phyloP scores from a whole-genome alignment of 1,140 invertebrate species.

The Ostrea edulis region DNA sequence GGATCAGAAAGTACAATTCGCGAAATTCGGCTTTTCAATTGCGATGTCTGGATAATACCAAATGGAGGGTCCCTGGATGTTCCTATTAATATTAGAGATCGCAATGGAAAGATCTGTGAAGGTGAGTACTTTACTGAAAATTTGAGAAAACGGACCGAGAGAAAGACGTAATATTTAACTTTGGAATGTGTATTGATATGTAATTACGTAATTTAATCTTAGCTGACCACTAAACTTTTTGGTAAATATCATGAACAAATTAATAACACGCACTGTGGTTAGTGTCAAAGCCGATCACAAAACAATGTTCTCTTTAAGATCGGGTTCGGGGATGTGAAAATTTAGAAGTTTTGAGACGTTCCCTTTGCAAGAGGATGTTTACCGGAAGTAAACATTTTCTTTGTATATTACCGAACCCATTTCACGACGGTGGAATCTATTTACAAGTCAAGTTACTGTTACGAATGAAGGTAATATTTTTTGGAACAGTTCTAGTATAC shows the following conservation, averaged over 20 bases:
- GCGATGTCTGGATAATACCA: conserved; percentile 25
- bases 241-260: conserved; percentile 2
- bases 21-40: conserved; percentile 33
- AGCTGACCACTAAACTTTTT: background rate
- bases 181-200: conserved; percentile 3
- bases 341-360: background rate
- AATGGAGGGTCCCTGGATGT: conserved; percentile 3
- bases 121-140: background rate
- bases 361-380: conserved; percentile 14
- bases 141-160: conserved; percentile 16
- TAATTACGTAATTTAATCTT: conserved; percentile 27
- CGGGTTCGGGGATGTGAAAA: background rate
- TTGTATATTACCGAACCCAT: background rate
- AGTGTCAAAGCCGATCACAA: background rate
- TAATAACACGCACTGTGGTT: conserved; percentile 10
- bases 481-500: no score
- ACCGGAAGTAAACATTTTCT: conserved; percentile 35
- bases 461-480: conserved; percentile 27
- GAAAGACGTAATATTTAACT: background rate
- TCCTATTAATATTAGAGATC: background rate
- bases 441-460: conserved; percentile 38
- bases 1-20: conserved; percentile 32
- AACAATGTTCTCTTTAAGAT: background rate
- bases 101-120: no score
- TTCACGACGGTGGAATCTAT: conserved; percentile 18